These are phyloP conservation scores for Pachyuromys duprasi DNA, from an alignment of 2,797 vertebrate genomes.

Conservation along the genomic window DNA sequence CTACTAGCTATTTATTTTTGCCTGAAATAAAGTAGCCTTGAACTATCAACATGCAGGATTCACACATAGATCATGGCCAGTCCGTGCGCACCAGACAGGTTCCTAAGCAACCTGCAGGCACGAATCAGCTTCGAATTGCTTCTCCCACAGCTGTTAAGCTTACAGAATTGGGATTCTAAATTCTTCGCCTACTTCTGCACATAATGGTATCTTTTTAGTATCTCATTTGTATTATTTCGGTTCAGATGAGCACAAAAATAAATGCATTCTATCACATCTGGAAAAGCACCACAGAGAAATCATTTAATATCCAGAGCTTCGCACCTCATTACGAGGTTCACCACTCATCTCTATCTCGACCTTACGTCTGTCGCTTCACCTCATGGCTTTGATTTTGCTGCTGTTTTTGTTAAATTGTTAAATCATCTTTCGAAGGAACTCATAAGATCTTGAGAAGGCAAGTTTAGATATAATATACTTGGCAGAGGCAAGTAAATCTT, in stretches of 20 bases:
- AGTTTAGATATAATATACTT: constrained; percentile 69
- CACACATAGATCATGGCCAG: constrained; percentile 79
- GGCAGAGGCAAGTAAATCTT: constrained; percentile 74
- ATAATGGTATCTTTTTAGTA: constrained; percentile 86
- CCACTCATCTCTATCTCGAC: constrained; percentile 81
- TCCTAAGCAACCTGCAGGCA: constrained; percentile 72
- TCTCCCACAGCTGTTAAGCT: constrained; percentile 76
- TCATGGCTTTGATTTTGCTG: constrained; percentile 72
- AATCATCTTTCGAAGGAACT: constrained; percentile 75
- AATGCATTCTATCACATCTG: constrained; percentile 84
- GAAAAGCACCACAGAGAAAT: constrained; percentile 84
- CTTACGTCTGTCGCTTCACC: constrained; percentile 71
- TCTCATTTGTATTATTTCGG: constrained; percentile 88
- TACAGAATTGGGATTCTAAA: constrained; percentile 81
- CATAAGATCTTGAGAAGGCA: constrained; percentile 61
- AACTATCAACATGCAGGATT: constrained; percentile 82
- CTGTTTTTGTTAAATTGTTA: constrained; percentile 80
- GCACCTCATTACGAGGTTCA: constrained; percentile 81
- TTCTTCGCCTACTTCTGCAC: constrained; percentile 80
- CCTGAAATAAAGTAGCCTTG: constrained; percentile 88
- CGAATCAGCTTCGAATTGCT: constrained; percentile 72
- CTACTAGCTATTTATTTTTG: constrained; percentile 88
- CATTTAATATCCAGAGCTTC: constrained; percentile 84
- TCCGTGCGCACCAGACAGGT: constrained; percentile 75
- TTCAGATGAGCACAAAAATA: constrained; percentile 85